Evolutionary conservation across 1,140 invertebrate species (phyloP), one percentile per base, ranked within the genome.

Genomic region (Cyphomyrmex costatus): DNA sequence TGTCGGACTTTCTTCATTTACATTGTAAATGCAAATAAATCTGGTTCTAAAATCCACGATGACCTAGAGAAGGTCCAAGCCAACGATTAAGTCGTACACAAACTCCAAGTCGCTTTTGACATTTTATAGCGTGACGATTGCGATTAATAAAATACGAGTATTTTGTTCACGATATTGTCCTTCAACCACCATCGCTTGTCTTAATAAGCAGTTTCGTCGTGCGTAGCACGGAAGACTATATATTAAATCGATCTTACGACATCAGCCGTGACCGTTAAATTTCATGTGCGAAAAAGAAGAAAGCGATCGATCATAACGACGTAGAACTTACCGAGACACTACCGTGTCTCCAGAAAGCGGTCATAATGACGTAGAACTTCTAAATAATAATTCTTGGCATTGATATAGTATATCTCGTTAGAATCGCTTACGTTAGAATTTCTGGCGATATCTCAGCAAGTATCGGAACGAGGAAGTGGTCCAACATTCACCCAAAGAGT

Each of bases 1-100:
- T 51, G 53, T n/a, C 68, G 56, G 36, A 36, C n/a, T 30, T 19
- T 74, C 24, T 85, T 85, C 86, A 88, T 90, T 91, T 88, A 88
- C 49, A 71, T 89, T 73, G 80, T 87, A 89, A 89, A 92, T 92
- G 91, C 89, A 91, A 93, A 92, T 92, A 30, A 56, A 56, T 33
- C 16, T n/a, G 19, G 0, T 66, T 21, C 4, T 8, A 65, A 65
- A 51, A 30, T 12, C 36, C 51, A 36, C 80, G 85, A n/a, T 74
- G 86, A 91, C 90, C 91, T 91, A 91, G 87, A 92, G 88, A 92
- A 93, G 90, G 88, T 90, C 63, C 33, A n/a, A 61, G 51, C n/a
- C 16, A 4, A 71, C 42, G 60, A 51, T 61, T 70, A 51, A 36
- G 14, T 14, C 8, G 49, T 24, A n/a, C n/a, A 51, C 61, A 19